Conservation (phyloP, 2,797 vertebrate species). For the Mus minutoides region DNA sequence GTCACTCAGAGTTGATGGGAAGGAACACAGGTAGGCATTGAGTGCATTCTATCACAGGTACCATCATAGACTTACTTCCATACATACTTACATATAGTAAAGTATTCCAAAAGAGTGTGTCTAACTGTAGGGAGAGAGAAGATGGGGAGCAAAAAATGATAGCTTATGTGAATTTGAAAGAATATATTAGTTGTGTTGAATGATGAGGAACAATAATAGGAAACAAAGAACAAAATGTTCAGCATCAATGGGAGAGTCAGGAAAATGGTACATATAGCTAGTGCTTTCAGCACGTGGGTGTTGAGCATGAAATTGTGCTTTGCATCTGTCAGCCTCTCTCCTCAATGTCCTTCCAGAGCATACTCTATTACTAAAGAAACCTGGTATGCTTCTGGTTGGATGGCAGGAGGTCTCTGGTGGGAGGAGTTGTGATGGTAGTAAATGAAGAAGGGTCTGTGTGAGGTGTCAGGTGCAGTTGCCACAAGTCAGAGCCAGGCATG, state of each 20-base stretch:
- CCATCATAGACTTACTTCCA: neutral
- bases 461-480: neutral
- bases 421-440: neutral
- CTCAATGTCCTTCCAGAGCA: neutral
- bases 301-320: neutral
- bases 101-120: neutral
- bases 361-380: neutral
- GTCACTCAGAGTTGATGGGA: neutral
- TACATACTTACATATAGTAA: no score
- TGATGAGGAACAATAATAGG: neutral
- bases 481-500: neutral
- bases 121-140: neutral
- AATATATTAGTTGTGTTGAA: neutral
- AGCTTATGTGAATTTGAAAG: neutral
- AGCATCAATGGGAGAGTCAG: fast-evolving
- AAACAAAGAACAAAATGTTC: neutral
- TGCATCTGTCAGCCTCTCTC: neutral
- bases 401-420: neutral
- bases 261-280: neutral
- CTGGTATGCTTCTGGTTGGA: neutral
- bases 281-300: fast-evolving
- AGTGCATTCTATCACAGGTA: neutral
- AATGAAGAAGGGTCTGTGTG: neutral
- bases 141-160: neutral
- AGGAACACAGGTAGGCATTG: no score